Base-by-base conservation (phyloP, 2,797 vertebrate species). In the Phoebastria nigripes region DNA sequence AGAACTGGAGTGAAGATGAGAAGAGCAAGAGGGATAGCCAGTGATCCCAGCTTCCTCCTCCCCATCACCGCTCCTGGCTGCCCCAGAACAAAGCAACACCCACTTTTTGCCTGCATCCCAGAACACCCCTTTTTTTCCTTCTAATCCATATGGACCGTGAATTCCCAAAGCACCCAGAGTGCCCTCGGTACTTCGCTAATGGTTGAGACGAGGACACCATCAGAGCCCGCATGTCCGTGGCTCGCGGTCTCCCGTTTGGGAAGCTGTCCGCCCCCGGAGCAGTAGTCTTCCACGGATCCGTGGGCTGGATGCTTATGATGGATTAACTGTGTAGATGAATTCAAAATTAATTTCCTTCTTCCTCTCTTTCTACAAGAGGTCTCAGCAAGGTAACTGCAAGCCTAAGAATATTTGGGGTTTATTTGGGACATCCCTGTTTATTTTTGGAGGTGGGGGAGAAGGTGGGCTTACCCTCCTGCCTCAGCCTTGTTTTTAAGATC, bases 81-180 rank as follows among this genome's bases (percentile, higher is more conserved):
- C 24, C 29, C 24, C 49, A 61, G 11, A 49, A 55, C 54, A 62
- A 22, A 18, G 46, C 78, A 61, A 72, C 14, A 14, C 11, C n/a
- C 39, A 1, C 16, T 15, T 46, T 63, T 9, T 28, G 7, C 71
- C 65, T 37, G 29, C 42, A 2, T 7, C 31, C 41, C 13, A 16
- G 28, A 71, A 81, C 1, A 17, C 3, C 29, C 69, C 11, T 39
- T 54, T 39, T 58, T 8, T 49, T 11, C 29, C 26, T 41, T 29
- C 7, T 3, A 52, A 83, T 10, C 66, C 19, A 0, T 0, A 4
- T 2, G 61, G 71, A 37, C 28, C 3, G 0, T 3, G 37, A 72
- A 69, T 3, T 72, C 63, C 71, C 52, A 26, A 6, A 70, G 67
- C 49, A 8, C 3, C 13, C 31, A 4, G 54, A 0, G n/a, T 8